Evolutionary conservation across 2,797 vertebrate species (phyloP).

Genomic region (Halcyon smyrnensis): DNA sequence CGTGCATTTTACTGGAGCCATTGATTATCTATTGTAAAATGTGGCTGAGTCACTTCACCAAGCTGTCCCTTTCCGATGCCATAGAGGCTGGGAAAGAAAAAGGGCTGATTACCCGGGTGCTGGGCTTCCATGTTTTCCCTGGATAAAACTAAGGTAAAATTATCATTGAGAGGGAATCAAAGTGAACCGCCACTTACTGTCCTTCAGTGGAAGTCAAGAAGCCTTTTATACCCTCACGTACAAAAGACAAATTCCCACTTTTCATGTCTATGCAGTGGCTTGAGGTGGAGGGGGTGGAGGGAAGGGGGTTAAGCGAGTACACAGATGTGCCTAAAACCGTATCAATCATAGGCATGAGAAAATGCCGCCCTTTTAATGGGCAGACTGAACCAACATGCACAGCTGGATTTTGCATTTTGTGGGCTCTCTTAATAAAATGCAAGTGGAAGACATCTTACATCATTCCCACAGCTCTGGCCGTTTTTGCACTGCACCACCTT

Average conservation of each 20-base stretch:
- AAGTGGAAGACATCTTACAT: constrained; percentile 31
- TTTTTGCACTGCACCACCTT: neutral
- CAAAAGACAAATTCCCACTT: constrained; percentile 16
- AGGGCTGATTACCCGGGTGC: neutral
- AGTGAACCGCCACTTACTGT: neutral
- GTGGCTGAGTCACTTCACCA: constrained; percentile 22
- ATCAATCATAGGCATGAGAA: constrained; percentile 43
- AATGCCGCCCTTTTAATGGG: neutral
- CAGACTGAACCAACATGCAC: neutral
- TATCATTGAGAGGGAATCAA: neutral
- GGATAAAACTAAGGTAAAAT: constrained; percentile 1
- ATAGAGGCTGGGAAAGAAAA: neutral
- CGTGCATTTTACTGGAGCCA: constrained; percentile 10
- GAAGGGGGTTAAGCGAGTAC: constrained; percentile 43
- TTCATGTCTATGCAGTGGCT: neutral
- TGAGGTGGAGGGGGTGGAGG: neutral
- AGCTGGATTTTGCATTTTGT: constrained; percentile 59
- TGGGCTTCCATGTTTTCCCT: neutral
- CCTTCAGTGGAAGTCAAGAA: constrained; percentile 25
- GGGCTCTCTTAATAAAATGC: constrained; percentile 24
- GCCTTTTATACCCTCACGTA: constrained; percentile 11
- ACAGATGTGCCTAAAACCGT: constrained; percentile 51
- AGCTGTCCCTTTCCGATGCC: neutral
- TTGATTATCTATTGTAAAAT: constrained; percentile 55
- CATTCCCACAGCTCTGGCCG: constrained; percentile 2